phyloP scores from a whole-genome alignment of 1,140 invertebrate genomes.

The Diploscapter pachys region DNA sequence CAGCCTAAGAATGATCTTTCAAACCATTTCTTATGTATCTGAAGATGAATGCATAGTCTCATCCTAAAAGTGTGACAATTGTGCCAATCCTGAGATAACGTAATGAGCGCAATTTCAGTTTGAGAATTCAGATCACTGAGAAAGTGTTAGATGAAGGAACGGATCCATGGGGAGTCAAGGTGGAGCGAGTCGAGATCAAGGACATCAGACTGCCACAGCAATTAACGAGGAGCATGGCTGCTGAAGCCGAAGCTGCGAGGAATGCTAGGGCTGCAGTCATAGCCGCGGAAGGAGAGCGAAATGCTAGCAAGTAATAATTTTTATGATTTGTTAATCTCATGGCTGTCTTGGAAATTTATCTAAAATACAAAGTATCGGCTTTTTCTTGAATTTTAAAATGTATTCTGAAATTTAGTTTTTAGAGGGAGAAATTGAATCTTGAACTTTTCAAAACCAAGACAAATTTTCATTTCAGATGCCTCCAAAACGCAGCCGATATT shows the following conservation, averaged over 20 bases:
- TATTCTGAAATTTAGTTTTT: neutral
- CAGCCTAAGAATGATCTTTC: too few species aligned
- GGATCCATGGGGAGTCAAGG: constrained; percentile 94
- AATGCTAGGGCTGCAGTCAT: constrained; percentile 70
- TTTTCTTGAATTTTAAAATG: constrained; percentile 17
- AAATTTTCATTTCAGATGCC: constrained; percentile 66
- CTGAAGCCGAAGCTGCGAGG: constrained; percentile 78
- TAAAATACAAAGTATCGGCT: neutral
- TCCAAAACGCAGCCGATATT: constrained; percentile 82
- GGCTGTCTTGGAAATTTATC: neutral
- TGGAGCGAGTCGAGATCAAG: constrained; percentile 78
- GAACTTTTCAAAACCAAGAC: neutral
- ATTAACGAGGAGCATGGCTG: constrained; percentile 76
- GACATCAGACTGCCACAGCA: constrained; percentile 79
- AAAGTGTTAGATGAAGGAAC: constrained; percentile 80
- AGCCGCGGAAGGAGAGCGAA: constrained; percentile 73
- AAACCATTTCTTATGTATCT: too few species aligned
- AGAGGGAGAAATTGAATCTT: neutral
- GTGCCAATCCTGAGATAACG: too few species aligned
- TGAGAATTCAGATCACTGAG: constrained; percentile 49
- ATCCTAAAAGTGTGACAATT: too few species aligned
- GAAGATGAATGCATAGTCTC: too few species aligned
- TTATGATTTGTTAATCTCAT: neutral
- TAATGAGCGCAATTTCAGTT: too few species aligned
- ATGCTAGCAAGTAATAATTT: constrained; percentile 64